phyloP scores from a whole-genome alignment of 2,797 vertebrate species.

The Helarctos malayanus region DNA sequence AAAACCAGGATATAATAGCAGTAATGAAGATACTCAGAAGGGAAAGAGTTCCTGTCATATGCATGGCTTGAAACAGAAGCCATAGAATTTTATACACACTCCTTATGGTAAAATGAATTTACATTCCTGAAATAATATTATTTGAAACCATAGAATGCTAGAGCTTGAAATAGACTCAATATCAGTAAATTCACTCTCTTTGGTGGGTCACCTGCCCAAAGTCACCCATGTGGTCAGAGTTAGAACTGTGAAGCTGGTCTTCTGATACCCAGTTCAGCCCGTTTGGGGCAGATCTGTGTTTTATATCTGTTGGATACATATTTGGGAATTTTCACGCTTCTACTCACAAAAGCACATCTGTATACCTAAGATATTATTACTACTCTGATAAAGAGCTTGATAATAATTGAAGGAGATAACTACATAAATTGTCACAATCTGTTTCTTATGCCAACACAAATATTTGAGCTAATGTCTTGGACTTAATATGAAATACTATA shows the following conservation, averaged over 20 bases:
- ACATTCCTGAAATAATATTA: conserved; percentile 9
- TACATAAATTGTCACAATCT: conserved; percentile 53
- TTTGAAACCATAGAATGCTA: not conserved
- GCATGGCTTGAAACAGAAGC: not conserved
- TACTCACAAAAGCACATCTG: not conserved
- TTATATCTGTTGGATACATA: not conserved
- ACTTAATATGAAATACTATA: conserved; percentile 72
- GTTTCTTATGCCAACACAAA: conserved; percentile 48
- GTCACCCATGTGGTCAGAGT: not conserved
- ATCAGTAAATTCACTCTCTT: not conserved
- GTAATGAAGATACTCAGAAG: not conserved
- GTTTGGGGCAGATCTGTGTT: not conserved
- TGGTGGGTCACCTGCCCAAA: not conserved
- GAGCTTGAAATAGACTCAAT: not conserved
- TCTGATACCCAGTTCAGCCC: not conserved
- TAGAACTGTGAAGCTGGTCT: not conserved
- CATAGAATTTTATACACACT: not conserved
- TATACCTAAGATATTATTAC: not conserved
- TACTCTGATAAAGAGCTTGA: not conserved
- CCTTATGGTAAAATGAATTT: not conserved
- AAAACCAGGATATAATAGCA: not conserved
- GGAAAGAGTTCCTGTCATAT: not conserved
- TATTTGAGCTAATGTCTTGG: conserved; percentile 61
- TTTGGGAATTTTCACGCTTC: not conserved
- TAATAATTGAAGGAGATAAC: not conserved